These are phyloP conservation scores for Caenorhabditis briggsae DNA, from an alignment of 1,140 invertebrate genomes.

Conservation along the genomic window DNA sequence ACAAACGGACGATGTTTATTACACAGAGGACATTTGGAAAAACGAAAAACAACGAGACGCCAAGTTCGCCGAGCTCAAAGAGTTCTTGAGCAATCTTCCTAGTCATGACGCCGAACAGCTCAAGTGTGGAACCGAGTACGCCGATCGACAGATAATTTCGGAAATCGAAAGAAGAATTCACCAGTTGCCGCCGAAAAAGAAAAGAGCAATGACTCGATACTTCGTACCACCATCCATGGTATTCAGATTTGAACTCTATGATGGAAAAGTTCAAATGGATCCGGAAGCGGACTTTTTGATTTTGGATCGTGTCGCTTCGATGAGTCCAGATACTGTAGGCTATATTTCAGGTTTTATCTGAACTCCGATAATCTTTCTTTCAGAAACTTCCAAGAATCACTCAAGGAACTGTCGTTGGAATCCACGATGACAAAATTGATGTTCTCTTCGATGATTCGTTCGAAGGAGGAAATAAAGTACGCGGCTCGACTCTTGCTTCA, in stretches of 20 bases:
- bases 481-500: constrained; percentile 6
- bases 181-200: constrained; percentile 27
- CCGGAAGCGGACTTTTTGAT: constrained; percentile 82
- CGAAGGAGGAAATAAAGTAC: constrained; percentile 53
- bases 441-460: constrained; percentile 64
- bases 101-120: constrained; percentile 81
- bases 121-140: constrained; percentile 81
- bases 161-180: constrained; percentile 76
- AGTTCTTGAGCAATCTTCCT: constrained; percentile 85
- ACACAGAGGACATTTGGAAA: constrained; percentile 83
- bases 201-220: background rate
- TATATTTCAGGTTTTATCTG: background rate
- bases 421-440: constrained; percentile 61
- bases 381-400: background rate
- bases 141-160: constrained; percentile 81
- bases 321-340: background rate
- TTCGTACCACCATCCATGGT: background rate
- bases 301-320: constrained; percentile 86
- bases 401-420: constrained; percentile 62
- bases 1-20: constrained; percentile 81
- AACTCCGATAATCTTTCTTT: background rate
- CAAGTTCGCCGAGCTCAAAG: constrained; percentile 81
- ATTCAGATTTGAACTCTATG: constrained; percentile 61
- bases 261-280: constrained; percentile 81
- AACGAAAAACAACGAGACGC: constrained; percentile 77